Conservation (phyloP, 2,888 invertebrate genomes). For the Sicus ferrugineus region DNA sequence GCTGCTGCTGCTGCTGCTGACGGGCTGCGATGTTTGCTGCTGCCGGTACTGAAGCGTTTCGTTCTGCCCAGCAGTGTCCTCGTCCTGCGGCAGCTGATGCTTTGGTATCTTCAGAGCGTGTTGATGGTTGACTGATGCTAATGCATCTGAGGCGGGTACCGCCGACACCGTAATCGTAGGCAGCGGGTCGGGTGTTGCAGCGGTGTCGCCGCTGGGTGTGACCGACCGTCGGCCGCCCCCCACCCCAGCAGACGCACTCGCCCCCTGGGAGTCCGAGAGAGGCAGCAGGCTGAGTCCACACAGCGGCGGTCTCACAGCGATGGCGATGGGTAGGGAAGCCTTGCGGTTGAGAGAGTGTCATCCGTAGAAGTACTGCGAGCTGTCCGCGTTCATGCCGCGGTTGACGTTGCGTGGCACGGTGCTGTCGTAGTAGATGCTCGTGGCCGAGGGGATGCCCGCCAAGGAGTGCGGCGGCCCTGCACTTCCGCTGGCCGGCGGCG, state of each 20-base stretch:
- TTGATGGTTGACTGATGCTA: slow-evolving; percentile 46
- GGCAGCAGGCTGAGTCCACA: slow-evolving; percentile 57
- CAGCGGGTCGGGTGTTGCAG: slow-evolving; percentile 34
- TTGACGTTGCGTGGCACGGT: slow-evolving; percentile 58
- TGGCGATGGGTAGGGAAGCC: slow-evolving; percentile 55
- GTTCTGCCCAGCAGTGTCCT: background rate
- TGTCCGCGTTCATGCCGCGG: slow-evolving; percentile 56
- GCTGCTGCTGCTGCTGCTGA: slow-evolving; percentile 39
- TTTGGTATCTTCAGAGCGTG: slow-evolving; percentile 48
- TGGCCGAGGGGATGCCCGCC: slow-evolving; percentile 48
- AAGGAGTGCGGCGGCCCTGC: slow-evolving; percentile 44
- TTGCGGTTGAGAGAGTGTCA: slow-evolving; percentile 63
- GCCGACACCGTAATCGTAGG: slow-evolving; percentile 57
- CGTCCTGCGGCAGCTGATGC: slow-evolving; percentile 34
- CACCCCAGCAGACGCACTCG: slow-evolving; percentile 39
- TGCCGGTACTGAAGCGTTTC: slow-evolving; percentile 20
- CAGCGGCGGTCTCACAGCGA: slow-evolving; percentile 53
- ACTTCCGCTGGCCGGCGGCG: slow-evolving; percentile 44
- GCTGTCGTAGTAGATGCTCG: slow-evolving; percentile 58
- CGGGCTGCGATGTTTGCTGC: slow-evolving; percentile 41
- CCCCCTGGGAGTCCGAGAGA: slow-evolving; percentile 55
- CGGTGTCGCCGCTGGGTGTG: slow-evolving; percentile 46
- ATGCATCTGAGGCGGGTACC: slow-evolving; percentile 49
- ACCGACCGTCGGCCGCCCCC: slow-evolving; percentile 41
- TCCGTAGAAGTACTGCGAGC: slow-evolving; percentile 61